Evolutionary conservation across 2,797 vertebrate genomes (phyloP).

Genomic region (Chrysocyon brachyurus): DNA sequence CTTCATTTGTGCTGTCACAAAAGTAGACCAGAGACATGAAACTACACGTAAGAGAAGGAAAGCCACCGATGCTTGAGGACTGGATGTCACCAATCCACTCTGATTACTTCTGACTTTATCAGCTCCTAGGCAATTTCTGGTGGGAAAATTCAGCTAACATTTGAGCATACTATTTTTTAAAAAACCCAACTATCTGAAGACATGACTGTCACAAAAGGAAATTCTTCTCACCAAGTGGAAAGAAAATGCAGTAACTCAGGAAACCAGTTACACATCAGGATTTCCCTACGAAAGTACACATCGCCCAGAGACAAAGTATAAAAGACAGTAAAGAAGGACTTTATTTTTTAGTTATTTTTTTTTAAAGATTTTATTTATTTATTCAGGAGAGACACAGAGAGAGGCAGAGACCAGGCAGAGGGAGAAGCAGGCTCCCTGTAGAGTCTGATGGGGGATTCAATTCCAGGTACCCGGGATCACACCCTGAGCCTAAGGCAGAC

Average conservation of each 20-base stretch:
- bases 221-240: not conserved
- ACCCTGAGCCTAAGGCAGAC: too few species aligned
- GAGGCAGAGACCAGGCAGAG: too few species aligned
- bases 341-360: not conserved
- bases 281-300: not conserved
- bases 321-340: not conserved
- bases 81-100: not conserved
- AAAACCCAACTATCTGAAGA: not conserved
- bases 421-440: too few species aligned
- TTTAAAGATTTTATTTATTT: too few species aligned
- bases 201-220: not conserved
- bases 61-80: not conserved
- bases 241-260: not conserved
- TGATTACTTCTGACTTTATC: not conserved
- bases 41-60: not conserved
- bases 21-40: not conserved
- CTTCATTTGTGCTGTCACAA: not conserved
- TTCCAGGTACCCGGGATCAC: too few species aligned
- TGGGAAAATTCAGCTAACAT: not conserved
- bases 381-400: too few species aligned
- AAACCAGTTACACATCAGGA: not conserved
- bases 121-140: not conserved
- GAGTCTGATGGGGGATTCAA: too few species aligned
- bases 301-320: rapidly evolving
- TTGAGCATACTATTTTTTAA: not conserved